Evolutionary conservation across 2,113 vertebrate species (phyloP).

Genomic region (Aphelocoma coerulescens): DNA sequence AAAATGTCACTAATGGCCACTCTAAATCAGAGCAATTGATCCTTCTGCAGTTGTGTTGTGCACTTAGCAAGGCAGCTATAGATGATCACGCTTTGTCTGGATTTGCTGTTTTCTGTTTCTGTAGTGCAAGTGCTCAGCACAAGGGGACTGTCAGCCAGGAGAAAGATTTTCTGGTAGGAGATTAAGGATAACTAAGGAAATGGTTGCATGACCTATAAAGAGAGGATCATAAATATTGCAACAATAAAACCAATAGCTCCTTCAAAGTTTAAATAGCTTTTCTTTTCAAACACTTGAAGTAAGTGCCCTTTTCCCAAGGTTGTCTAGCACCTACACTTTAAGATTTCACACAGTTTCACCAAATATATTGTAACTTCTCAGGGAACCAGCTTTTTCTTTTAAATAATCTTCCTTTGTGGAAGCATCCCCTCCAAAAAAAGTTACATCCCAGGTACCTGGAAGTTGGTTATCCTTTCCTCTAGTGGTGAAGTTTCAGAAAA

Average conservation of each 20-base stretch:
- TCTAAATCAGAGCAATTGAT: conserved; percentile 44
- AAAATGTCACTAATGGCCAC: conserved; percentile 35
- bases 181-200: conserved; percentile 48
- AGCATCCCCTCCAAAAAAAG: background rate
- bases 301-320: conserved; percentile 35
- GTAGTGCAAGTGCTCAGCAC: background rate
- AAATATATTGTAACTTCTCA: conserved; percentile 2
- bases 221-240: conserved; percentile 59
- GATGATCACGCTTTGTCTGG: conserved; percentile 31
- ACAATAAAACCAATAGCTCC: conserved; percentile 54
- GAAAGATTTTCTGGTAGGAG: conserved; percentile 37
- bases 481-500: background rate
- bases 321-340: background rate
- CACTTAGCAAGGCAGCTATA: background rate
- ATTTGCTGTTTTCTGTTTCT: conserved; percentile 20
- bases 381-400: background rate
- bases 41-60: conserved; percentile 13
- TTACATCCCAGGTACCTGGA: background rate
- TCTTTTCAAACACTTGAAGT: conserved; percentile 55
- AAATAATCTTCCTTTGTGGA: background rate
- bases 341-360: background rate
- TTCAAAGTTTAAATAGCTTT: conserved; percentile 58
- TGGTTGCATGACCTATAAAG: conserved; percentile 52
- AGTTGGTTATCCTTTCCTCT: background rate
- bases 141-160: background rate